Conservation (phyloP, 2,113 vertebrate genomes). For the Cyanistes caeruleus region DNA sequence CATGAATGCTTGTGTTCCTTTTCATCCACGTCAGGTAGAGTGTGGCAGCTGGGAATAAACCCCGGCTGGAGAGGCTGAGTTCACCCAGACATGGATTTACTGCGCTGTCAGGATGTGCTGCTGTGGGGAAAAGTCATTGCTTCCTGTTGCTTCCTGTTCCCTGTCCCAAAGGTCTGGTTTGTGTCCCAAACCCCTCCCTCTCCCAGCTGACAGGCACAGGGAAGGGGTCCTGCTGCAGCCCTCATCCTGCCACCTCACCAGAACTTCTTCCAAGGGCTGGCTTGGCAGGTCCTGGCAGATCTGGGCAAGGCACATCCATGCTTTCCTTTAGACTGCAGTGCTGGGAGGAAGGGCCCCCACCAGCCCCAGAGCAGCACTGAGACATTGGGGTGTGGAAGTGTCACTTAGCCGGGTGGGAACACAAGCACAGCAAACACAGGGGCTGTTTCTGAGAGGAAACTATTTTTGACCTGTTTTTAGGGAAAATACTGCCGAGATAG, state of each 20-base stretch:
- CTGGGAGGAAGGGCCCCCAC: neutral
- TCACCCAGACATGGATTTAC: fast-evolving
- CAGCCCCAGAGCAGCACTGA: neutral
- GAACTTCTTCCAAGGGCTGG: neutral
- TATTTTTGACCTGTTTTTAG: neutral
- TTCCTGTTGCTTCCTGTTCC: constrained; percentile 14
- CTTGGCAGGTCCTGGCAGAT: neutral
- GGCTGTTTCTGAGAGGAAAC: neutral
- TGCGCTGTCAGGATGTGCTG: neutral
- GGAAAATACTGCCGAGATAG: neutral
- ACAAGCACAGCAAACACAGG: neutral
- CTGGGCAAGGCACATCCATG: neutral
- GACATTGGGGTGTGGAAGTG: fast-evolving
- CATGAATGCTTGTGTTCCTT: neutral
- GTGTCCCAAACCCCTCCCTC: neutral
- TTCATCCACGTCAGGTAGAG: neutral
- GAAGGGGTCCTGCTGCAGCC: neutral
- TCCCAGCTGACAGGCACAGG: fast-evolving
- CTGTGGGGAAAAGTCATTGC: neutral
- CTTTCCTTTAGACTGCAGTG: neutral
- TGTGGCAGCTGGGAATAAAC: neutral
- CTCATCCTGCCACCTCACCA: neutral
- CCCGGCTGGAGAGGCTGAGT: neutral
- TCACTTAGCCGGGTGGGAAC: neutral
- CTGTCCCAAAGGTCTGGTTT: neutral